Evolutionary conservation across 2,888 invertebrate genomes (phyloP), one percentile per base, ranked within the genome.

Genomic region (Rhagonycha fulva): DNA sequence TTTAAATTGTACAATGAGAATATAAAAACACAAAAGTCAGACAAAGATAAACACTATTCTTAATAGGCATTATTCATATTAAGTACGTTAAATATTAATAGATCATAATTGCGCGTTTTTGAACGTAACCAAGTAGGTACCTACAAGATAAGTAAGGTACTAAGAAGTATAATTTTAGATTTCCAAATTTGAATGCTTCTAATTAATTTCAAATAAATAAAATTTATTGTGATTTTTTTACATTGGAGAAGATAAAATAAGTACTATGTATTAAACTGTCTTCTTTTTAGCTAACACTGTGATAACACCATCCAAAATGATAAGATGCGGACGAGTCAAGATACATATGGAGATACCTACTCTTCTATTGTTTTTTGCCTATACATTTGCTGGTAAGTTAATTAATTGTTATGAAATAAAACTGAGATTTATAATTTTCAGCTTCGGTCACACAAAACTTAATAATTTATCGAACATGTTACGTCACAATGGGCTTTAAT

Each of bases 391-490:
- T 72, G 81, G 83, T 83, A 79, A 82, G 80, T 79, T 60, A 66
- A 24, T n/a, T 24, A 0, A 23, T 9, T n/a, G 12, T 66, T 66
- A 24, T 12, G 2, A 24, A 24, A n/a, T 12, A 26, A 24, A 47
- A 47, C 7, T 47, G n/a, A 47, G 7, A 47, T n/a, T 47, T 11
- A 66, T 66, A 11, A 71, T 24, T 89, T 89, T 75, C 84, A 92
- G 92, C 89, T 62, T 88, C 89, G 71, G 89, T 94, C 60, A 88
- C 91, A 76, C 92, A 91, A 81, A 94, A 94, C 86, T 89, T 95
- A 80, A 87, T 94, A 70, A 86, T 94, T 9, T 93, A 92, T 83
- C 90, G 93, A 80, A 92, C 93, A 2, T 95, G 95, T 86, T 90
- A 90, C 63, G 89, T 90, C 67, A 88, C 91, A 0, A 86, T 92